Evolutionary conservation across 2,113 vertebrate genomes (phyloP).

Genomic region (Pteropus alecto): DNA sequence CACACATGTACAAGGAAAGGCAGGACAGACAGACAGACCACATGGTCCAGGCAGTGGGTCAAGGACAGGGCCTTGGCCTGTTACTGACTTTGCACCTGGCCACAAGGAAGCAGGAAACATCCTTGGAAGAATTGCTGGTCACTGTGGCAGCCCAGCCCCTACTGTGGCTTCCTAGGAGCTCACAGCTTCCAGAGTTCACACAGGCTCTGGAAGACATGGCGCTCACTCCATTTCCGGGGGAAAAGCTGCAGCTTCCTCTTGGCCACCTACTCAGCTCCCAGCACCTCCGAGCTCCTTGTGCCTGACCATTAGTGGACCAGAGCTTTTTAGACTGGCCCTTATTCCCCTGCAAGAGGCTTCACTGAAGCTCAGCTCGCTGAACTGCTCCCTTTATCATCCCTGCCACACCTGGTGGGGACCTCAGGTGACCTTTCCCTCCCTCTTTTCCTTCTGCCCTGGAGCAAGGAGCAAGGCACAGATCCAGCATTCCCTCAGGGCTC

Average conservation of each 20-base stretch:
- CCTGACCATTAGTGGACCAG: too few relatives aligned
- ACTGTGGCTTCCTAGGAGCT: not conserved
- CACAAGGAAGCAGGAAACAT: not conserved
- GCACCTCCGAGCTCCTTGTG: not conserved
- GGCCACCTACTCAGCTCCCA: not conserved
- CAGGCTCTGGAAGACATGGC: not conserved
- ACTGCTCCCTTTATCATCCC: fast-evolving
- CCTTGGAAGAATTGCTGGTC: not conserved
- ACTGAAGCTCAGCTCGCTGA: not conserved
- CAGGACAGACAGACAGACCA: not conserved
- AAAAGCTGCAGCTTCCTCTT: not conserved
- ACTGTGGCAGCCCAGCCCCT: not conserved
- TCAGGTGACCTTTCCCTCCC: not conserved
- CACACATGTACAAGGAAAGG: too few relatives aligned
- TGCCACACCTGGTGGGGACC: not conserved
- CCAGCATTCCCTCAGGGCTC: not conserved
- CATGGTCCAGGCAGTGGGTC: not conserved
- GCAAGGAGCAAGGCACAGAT: not conserved
- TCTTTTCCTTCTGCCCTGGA: not conserved
- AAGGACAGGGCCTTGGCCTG: too few relatives aligned
- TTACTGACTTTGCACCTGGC: not conserved
- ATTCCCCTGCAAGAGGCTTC: not conserved
- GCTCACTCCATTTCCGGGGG: fast-evolving
- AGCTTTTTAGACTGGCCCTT: not conserved
- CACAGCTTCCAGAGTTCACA: not conserved